Base-by-base conservation (phyloP, 1,140 invertebrate species). In the Drosophila bifasciata region DNA sequence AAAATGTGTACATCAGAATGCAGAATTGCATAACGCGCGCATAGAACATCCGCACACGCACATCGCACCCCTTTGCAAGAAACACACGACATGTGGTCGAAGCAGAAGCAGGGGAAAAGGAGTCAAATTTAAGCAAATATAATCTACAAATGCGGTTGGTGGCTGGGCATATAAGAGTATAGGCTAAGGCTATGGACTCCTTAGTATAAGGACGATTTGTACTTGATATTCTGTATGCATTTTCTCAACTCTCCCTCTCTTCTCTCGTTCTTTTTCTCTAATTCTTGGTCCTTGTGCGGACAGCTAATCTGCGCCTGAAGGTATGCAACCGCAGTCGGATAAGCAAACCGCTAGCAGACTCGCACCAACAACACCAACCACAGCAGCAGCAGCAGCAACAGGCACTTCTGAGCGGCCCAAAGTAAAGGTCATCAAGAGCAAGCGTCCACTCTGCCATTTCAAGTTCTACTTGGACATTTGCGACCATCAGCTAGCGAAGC, bases 391-490 rank as follows among this genome's bases (percentile, higher is more conserved):
- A 69, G 11, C 69, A 75, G 23, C 76, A 44, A 28, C 51, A 45
- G 39, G 62, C 50, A 49, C 41, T 17, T 50, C 73, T 56, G 56
- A 69, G 53, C 88, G 76, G 17, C 76, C 84, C 41, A 89, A 89
- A 89, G 85, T 89, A 88, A 90, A 90, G 75, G 77, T 92, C 62
- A 81, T 92, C 60, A 93, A 92, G 73, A 92, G 93, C 68, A 90
- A 92, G 36, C 93, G 93, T 78, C 93, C 93, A 45, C 91, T 94
- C 73, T 91, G 92, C 57, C 94, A 93, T 79, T 94, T 94, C 68
- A 94, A 93, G 68, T 95, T 95, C 92, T 95, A 95, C 91, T 93
- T 95, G 93, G 94, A 95, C 75, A 93, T 95, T 63, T 94, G 94
- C 91, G 95, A 94, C 76, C 93, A 94, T 92, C 92, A 92, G 64